phyloP scores from a whole-genome alignment of 1,140 invertebrate genomes.

The Lepidurus arcticus region DNA sequence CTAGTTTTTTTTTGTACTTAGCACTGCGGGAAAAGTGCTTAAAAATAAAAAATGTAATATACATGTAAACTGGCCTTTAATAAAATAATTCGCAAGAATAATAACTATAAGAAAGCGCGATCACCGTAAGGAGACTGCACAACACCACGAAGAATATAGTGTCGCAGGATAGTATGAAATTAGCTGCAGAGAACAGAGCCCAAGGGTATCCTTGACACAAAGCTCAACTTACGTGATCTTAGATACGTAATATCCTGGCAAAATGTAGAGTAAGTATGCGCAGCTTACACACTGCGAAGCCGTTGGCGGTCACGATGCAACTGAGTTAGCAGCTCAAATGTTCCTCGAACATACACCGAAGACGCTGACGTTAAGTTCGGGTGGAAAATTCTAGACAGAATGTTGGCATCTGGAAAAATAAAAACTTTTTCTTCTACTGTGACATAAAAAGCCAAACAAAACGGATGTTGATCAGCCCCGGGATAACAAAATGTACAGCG shows the following conservation, averaged over 20 bases:
- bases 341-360: background rate
- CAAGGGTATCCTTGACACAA: background rate
- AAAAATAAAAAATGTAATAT: too few relatives aligned
- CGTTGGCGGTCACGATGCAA: background rate
- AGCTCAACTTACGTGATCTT: background rate
- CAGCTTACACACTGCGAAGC: background rate
- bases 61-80: too few relatives aligned
- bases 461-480: too few relatives aligned
- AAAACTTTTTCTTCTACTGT: background rate
- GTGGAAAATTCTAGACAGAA: conserved; percentile 3
- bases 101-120: too few relatives aligned
- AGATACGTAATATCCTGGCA: background rate
- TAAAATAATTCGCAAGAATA: too few relatives aligned
- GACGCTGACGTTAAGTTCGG: background rate
- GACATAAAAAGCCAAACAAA: background rate
- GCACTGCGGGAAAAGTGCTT: too few relatives aligned
- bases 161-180: too few relatives aligned
- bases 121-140: too few relatives aligned
- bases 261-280: background rate
- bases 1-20: too few relatives aligned
- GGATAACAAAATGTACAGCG: too few relatives aligned
- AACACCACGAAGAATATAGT: too few relatives aligned
- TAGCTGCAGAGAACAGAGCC: background rate
- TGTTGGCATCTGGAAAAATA: background rate
- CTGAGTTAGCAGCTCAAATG: background rate